Percentiles rank a stretch among this genome's conserved stretches.
phyloP scores from a whole-genome alignment of 1,140 invertebrate species.

The Magallana gigas region DNA sequence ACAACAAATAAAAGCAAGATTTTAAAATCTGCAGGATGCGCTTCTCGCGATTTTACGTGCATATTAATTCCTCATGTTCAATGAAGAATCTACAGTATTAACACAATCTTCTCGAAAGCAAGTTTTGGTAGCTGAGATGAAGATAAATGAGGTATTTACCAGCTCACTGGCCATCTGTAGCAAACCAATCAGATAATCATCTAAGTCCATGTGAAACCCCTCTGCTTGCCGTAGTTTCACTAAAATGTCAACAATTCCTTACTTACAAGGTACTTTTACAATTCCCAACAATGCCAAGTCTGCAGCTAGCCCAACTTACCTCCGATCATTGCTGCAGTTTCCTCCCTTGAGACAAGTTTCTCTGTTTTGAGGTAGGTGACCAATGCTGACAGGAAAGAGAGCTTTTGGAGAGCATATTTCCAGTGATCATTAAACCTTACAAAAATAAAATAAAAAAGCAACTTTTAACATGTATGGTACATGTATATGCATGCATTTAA shows the following conservation, averaged over 20 bases:
- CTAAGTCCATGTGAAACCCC: constrained; percentile 93
- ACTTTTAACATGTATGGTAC: too few species aligned
- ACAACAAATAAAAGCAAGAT: too few species aligned
- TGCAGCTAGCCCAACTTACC: constrained; percentile 80
- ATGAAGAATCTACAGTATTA: too few species aligned
- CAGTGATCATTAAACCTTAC: constrained; percentile 90
- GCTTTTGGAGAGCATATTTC: constrained; percentile 89
- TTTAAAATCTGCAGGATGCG: too few species aligned
- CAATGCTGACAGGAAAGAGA: constrained; percentile 88
- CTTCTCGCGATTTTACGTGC: too few species aligned
- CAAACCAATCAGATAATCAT: constrained; percentile 93
- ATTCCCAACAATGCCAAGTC: too few species aligned
- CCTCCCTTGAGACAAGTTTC: constrained; percentile 86
- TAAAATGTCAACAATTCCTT: background rate
- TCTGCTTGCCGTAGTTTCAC: constrained; percentile 79
- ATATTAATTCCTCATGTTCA: too few species aligned
- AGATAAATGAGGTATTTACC: constrained; percentile 80
- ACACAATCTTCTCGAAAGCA: too few species aligned
- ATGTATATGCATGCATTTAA: too few species aligned
- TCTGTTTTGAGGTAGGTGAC: constrained; percentile 90
- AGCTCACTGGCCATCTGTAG: constrained; percentile 90
- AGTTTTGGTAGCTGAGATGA: too few species aligned
- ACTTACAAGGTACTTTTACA: too few species aligned
- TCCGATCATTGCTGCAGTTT: constrained; percentile 89
- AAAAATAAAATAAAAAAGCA: background rate